Evolutionary conservation across 1,140 invertebrate species (phyloP).

Genomic region (Temnothorax curvispinosus): DNA sequence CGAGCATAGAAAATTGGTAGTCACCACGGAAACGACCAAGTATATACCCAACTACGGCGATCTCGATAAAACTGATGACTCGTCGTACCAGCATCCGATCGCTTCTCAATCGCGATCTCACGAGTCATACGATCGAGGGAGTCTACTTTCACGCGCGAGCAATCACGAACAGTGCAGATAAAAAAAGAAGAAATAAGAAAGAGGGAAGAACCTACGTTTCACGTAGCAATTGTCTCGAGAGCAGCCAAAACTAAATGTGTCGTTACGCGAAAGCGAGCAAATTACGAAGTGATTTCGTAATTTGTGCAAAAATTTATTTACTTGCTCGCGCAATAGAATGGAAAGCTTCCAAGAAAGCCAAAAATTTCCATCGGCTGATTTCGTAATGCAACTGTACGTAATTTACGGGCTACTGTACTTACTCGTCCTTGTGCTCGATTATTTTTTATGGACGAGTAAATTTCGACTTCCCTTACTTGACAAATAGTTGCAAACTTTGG

Average conservation of each 20-base stretch:
- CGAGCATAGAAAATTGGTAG: constrained; percentile 60
- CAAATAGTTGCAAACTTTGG: background rate
- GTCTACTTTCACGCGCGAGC: constrained; percentile 30
- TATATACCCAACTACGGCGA: constrained; percentile 40
- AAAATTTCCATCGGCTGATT: constrained; percentile 57
- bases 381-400: constrained; percentile 69
- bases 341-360: constrained; percentile 17
- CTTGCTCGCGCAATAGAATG: constrained; percentile 43
- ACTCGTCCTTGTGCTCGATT: constrained; percentile 69
- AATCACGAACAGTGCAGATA: constrained; percentile 28
- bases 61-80: constrained; percentile 67
- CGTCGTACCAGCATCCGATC: constrained; percentile 41
- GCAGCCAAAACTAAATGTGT: background rate
- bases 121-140: constrained; percentile 39
- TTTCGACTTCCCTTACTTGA: background rate
- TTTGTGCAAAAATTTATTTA: constrained; percentile 49
- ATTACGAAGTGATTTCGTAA: constrained; percentile 7
- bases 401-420: constrained; percentile 70
- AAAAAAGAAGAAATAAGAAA: background rate
- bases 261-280: constrained; percentile 24
- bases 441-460: constrained; percentile 77
- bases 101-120: constrained; percentile 26
- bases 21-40: constrained; percentile 54
- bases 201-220: background rate
- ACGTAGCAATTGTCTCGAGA: constrained; percentile 1